Conservation (phyloP, 2,888 invertebrate genomes). For the Ophonus ardosiacus region DNA sequence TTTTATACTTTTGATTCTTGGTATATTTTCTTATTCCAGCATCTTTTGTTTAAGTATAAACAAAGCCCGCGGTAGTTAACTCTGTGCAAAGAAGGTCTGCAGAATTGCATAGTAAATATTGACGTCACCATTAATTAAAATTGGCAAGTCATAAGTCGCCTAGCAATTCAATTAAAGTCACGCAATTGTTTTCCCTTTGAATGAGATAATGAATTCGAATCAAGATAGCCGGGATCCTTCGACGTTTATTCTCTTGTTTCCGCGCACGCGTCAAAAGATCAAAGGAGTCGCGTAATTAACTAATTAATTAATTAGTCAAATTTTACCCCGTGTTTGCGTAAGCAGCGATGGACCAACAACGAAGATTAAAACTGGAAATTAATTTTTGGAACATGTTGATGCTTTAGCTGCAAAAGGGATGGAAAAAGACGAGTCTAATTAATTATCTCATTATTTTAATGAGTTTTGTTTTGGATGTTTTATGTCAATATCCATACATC, state of each 20-base stretch:
- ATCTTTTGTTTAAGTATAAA: neutral
- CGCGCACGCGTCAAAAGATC: slow-evolving; percentile 45
- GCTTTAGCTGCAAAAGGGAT: slow-evolving; percentile 6
- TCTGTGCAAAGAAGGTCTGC: slow-evolving; percentile 39
- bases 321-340: slow-evolving; percentile 61
- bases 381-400: slow-evolving; percentile 43
- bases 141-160: slow-evolving; percentile 60
- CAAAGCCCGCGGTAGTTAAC: neutral
- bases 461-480: slow-evolving; percentile 21
- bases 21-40: neutral
- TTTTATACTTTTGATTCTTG: neutral
- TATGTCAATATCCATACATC: slow-evolving; percentile 8
- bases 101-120: slow-evolving; percentile 56
- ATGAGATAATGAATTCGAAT: slow-evolving; percentile 62
- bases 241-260: slow-evolving; percentile 47
- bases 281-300: slow-evolving; percentile 62
- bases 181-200: slow-evolving; percentile 59
- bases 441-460: slow-evolving; percentile 47
- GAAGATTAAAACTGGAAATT: slow-evolving; percentile 61
- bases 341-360: slow-evolving; percentile 54
- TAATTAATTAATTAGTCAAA: slow-evolving; percentile 63
- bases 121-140: slow-evolving; percentile 60
- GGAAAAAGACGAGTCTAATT: slow-evolving; percentile 35
- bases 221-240: slow-evolving; percentile 57
- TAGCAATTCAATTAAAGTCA: slow-evolving; percentile 57